Base-by-base conservation (phyloP, 2,888 invertebrate genomes). In the Cantharis rustica region DNA sequence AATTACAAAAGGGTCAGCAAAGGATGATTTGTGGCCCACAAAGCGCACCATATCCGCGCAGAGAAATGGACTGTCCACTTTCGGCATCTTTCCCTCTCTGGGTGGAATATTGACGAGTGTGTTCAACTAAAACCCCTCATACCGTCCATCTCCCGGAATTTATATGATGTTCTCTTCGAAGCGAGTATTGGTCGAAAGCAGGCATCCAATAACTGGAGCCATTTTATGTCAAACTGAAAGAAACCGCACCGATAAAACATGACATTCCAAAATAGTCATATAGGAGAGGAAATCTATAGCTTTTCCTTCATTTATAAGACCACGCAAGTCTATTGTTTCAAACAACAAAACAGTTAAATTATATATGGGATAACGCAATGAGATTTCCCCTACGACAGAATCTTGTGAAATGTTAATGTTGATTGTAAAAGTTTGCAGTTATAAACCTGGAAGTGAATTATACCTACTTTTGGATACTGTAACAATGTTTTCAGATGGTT, bases 51-150 rank as follows among this genome's bases (percentile, higher is more conserved):
- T 80, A 75, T 82, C 82, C 84, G 86, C 84, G 84, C 84, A 84
- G 85, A 86, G 86, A 86, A 86, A 87, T 87, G 86, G 87, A 87
- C 87, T 86, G 88, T 87, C 88, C 87, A 87, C 86, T 87, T 86
- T 81, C 83, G 83, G 83, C 84, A 83, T 83, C 82, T 83, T 80
- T 79, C 81, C 81, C 83, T 81, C 83, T 80, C 81, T 74, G 79
- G 80, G 80, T 83, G 82, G 81, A 84, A 85, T 85, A 85, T 85
- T 85, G 86, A 86, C 85, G 84, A 84, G 84, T 83, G 79, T 79
- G 79, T 79, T 77, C 79, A 73, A 76, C 79, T 81, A 80, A 80
- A 80, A 78, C 80, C 85, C 84, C 84, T 84, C 86, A 82, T 82
- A 81, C 82, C 84, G 84, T 85, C 85, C 84, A 85, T 86, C 85